Evolutionary conservation across 2,113 vertebrate species (phyloP).

Genomic region (Hypocryptadius cinnamomeus): DNA sequence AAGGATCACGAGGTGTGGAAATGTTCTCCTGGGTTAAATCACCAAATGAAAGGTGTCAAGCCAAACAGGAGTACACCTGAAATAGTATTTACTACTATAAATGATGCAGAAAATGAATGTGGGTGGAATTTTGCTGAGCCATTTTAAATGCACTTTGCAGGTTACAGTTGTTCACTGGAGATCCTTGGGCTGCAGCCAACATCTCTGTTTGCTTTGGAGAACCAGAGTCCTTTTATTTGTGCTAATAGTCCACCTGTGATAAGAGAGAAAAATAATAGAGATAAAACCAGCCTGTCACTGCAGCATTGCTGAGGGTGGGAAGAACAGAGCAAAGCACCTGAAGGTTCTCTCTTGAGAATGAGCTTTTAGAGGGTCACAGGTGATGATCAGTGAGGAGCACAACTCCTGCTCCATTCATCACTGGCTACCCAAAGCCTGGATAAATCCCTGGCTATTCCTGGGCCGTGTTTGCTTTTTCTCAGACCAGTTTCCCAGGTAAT

Average conservation of each 20-base stretch:
- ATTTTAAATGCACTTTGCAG: background rate
- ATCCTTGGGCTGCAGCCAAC: background rate
- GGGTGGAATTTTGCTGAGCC: background rate
- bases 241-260: background rate
- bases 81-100: background rate
- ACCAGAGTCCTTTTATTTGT: background rate
- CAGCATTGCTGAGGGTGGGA: background rate
- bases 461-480: conserved; percentile 12
- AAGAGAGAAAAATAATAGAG: background rate
- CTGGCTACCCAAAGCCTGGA: background rate
- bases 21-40: background rate
- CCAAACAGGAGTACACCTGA: background rate
- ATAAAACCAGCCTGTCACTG: background rate
- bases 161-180: background rate
- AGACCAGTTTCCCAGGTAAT: conserved; percentile 16
- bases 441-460: background rate
- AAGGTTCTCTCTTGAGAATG: background rate
- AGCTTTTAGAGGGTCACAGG: background rate
- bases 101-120: background rate
- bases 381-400: background rate
- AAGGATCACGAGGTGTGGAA: background rate
- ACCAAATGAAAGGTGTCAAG: background rate
- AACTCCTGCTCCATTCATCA: background rate
- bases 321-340: background rate
- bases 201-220: background rate